Conservation (phyloP, 2,797 vertebrate species). For the Staurois parvus region DNA sequence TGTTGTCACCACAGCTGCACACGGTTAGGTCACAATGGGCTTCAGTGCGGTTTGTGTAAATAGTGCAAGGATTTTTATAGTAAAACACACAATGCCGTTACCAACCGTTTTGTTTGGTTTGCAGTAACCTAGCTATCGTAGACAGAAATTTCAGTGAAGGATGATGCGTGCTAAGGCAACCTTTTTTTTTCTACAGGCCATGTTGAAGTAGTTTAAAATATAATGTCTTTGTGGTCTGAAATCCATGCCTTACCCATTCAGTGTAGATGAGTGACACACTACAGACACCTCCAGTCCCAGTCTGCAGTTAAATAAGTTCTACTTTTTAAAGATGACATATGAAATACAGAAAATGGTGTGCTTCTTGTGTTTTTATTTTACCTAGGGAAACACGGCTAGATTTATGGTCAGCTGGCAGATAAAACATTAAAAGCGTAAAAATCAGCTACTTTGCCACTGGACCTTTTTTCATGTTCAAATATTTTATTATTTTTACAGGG, state of each 20-base stretch:
- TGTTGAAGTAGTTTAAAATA: constrained; percentile 40
- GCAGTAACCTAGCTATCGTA: constrained; percentile 29
- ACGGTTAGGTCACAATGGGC: constrained; percentile 48
- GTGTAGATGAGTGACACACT: constrained; percentile 37
- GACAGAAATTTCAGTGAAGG: constrained; percentile 57
- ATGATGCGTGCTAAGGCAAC: constrained; percentile 41
- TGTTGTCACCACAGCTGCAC: constrained; percentile 58
- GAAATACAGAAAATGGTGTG: not conserved
- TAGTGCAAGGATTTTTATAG: constrained; percentile 41
- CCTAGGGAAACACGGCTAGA: not conserved
- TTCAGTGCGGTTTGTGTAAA: constrained; percentile 46
- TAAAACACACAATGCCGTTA: constrained; percentile 52
- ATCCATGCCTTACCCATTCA: not conserved
- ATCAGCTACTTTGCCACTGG: not conserved
- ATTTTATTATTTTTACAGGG: no score
- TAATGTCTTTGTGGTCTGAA: constrained; percentile 18
- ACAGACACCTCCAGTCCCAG: not conserved
- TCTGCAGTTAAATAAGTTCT: not conserved
- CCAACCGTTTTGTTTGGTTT: constrained; percentile 48
- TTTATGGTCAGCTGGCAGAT: not conserved
- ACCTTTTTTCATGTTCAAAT: no score
- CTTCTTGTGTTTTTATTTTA: no score
- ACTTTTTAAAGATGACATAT: constrained; percentile 1
- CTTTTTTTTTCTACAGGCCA: constrained; percentile 42
- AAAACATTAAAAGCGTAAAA: not conserved